Percentiles rank a stretch among this genome's conserved stretches.
These are phyloP conservation scores for Stomatorhinus ivindoensis DNA, from an alignment of 2,113 vertebrate species.

Conservation along the genomic window DNA sequence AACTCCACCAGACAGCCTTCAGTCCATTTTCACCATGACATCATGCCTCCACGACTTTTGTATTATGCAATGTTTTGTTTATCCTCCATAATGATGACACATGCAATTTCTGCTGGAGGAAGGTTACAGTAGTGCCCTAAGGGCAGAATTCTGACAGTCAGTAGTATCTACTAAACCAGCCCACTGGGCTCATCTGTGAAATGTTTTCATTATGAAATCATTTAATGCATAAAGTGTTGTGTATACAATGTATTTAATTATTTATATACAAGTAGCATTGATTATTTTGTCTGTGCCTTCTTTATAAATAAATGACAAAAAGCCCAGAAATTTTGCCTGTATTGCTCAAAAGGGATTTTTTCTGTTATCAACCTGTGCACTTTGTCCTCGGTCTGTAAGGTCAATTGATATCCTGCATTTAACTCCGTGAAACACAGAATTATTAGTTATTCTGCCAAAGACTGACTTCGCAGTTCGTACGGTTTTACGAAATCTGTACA, in stretches of 20 bases:
- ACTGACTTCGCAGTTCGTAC: neutral
- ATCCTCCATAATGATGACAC: neutral
- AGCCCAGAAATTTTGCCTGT: neutral
- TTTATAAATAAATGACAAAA: neutral
- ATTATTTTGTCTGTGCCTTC: neutral
- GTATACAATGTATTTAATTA: neutral
- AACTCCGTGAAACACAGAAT: neutral
- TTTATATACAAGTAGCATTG: neutral
- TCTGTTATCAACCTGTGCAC: neutral
- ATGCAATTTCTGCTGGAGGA: neutral
- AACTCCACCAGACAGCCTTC: neutral
- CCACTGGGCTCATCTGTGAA: neutral
- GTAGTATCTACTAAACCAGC: neutral
- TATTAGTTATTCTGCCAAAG: neutral
- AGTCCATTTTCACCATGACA: neutral
- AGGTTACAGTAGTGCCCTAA: neutral
- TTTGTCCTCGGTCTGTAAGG: neutral
- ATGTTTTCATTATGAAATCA: neutral
- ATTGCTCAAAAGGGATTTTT: neutral
- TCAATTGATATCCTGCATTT: neutral
- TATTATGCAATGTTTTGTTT: neutral
- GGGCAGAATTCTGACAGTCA: neutral
- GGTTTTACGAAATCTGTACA: neutral
- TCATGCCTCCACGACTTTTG: neutral
- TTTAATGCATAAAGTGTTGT: neutral